Percentiles rank a stretch among this genome's conserved stretches.
These are phyloP conservation scores for Cardiocondyla obscurior DNA, from an alignment of 1,140 invertebrate species.

Conservation along the genomic window DNA sequence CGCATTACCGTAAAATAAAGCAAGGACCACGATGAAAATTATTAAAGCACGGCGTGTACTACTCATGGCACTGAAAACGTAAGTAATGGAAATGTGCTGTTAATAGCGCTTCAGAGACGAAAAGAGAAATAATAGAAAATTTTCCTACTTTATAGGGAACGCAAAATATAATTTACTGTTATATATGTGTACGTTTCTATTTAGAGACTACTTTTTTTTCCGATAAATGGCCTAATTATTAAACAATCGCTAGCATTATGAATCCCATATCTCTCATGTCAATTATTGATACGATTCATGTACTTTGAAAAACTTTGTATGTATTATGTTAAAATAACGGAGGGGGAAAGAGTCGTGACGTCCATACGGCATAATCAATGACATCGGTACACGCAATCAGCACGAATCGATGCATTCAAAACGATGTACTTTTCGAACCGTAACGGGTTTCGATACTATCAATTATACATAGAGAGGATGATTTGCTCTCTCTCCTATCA, in stretches of 20 bases:
- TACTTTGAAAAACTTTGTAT: background rate
- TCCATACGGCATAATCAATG: constrained; percentile 55
- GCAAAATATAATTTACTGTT: constrained; percentile 24
- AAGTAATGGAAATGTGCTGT: constrained; percentile 57
- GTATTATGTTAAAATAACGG: constrained; percentile 33
- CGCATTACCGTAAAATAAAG: constrained; percentile 30
- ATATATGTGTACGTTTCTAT: constrained; percentile 1
- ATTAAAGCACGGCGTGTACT: constrained; percentile 53
- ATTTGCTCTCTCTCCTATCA: constrained; percentile 24
- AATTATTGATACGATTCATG: background rate
- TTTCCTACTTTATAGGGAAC: constrained; percentile 44
- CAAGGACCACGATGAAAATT: constrained; percentile 42
- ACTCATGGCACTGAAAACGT: constrained; percentile 35
- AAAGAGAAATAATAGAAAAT: constrained; percentile 55
- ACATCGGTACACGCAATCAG: constrained; percentile 44
- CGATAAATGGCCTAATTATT: background rate
- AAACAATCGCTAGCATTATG: constrained; percentile 3
- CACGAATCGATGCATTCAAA: constrained; percentile 48
- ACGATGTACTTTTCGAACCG: constrained; percentile 57
- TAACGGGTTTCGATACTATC: constrained; percentile 52
- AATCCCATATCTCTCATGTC: background rate
- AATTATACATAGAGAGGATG: constrained; percentile 47
- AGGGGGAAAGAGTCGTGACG: constrained; percentile 1
- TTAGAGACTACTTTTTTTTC: constrained; percentile 9
- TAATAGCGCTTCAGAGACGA: constrained; percentile 50